Percentiles rank a stretch among this genome's conserved stretches.
phyloP scores from a whole-genome alignment of 2,113 vertebrate species.

The Passer domesticus region DNA sequence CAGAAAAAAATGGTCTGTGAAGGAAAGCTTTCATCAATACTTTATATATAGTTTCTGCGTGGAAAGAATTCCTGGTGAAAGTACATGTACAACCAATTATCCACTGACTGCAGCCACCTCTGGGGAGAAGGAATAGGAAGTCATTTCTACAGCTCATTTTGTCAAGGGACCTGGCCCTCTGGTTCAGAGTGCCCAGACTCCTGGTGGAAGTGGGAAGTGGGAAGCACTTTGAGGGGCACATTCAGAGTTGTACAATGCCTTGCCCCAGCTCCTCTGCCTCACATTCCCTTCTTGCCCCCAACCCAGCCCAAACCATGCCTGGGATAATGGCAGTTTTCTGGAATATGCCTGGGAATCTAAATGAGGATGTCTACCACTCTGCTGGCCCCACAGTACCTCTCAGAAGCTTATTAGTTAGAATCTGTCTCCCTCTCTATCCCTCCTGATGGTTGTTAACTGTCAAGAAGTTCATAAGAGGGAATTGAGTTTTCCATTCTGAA shows the following conservation, averaged over 20 bases:
- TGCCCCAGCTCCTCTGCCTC: neutral
- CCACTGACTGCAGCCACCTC: neutral
- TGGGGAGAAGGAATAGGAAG: neutral
- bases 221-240: neutral
- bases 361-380: neutral
- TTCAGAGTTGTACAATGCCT: neutral
- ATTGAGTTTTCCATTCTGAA: slow-evolving; percentile 1
- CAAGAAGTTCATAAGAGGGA: neutral
- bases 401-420: neutral
- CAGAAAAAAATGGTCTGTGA: neutral
- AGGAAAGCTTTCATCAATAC: neutral
- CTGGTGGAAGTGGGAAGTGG: neutral
- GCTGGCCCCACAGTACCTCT: no score
- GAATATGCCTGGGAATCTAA: neutral
- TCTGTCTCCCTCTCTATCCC: neutral
- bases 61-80: neutral
- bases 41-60: neutral
- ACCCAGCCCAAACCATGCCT: accelerated
- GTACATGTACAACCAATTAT: neutral
- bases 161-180: neutral
- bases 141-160: neutral
- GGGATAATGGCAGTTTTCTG: neutral
- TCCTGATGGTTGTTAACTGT: neutral
- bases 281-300: accelerated
- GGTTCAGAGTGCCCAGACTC: neutral